These are phyloP conservation scores for Ctenodactylus gundi DNA, from an alignment of 2,113 vertebrate genomes.

Conservation along the genomic window DNA sequence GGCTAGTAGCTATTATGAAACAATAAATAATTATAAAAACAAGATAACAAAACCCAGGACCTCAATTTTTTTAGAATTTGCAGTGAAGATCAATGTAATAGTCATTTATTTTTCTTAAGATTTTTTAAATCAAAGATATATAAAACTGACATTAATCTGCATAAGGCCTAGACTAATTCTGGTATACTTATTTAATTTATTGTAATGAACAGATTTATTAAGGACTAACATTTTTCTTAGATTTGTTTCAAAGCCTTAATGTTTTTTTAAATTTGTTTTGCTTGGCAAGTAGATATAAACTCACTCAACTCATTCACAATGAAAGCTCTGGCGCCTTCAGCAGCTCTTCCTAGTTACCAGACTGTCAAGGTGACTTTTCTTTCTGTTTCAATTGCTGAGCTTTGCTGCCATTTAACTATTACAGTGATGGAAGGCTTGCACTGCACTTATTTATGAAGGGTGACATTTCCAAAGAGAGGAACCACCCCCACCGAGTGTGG, in stretches of 20 bases:
- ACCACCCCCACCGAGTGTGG: slow-evolving; percentile 49
- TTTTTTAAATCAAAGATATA: no score
- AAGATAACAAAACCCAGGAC: background rate
- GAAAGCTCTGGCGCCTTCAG: slow-evolving; percentile 74
- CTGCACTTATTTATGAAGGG: slow-evolving; percentile 76
- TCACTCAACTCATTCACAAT: slow-evolving; percentile 59
- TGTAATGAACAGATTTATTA: slow-evolving; percentile 11
- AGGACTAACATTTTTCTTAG: slow-evolving; percentile 51
- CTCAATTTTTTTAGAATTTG: background rate
- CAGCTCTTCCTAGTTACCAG: slow-evolving; percentile 67
- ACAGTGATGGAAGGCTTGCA: slow-evolving; percentile 81
- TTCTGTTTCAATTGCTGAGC: slow-evolving; percentile 79
- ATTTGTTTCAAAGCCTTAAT: slow-evolving; percentile 68
- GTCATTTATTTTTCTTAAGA: background rate
- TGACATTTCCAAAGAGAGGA: slow-evolving; percentile 74
- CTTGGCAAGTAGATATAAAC: slow-evolving; percentile 69
- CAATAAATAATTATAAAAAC: background rate
- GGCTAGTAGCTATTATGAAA: background rate
- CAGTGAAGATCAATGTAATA: background rate
- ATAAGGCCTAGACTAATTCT: background rate
- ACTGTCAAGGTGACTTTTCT: slow-evolving; percentile 84
- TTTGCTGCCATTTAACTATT: slow-evolving; percentile 82
- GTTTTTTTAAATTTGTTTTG: slow-evolving; percentile 69
- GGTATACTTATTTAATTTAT: slow-evolving; percentile 30
- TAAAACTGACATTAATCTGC: background rate